Evolutionary conservation across 2,113 vertebrate species (phyloP).

Genomic region (Acanthisitta chloris): DNA sequence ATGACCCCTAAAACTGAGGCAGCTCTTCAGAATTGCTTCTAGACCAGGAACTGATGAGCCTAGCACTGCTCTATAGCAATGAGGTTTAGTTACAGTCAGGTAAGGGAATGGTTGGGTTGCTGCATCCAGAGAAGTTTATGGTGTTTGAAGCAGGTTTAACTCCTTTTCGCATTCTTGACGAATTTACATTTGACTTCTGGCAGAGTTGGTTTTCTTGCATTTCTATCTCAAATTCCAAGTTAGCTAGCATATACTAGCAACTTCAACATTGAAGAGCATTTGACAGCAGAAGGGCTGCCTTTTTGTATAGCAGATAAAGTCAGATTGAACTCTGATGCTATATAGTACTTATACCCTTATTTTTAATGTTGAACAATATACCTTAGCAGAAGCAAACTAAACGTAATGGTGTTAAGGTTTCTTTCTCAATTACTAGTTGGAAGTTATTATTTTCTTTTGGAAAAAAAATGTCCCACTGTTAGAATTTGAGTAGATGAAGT

Average conservation of each 20-base stretch:
- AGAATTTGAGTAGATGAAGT: conserved; percentile 46
- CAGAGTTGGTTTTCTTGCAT: conserved; percentile 28
- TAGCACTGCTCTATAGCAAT: not conserved
- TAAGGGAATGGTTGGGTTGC: conserved; percentile 14
- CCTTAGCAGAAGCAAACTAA: conserved; percentile 58
- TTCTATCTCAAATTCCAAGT: conserved; percentile 38
- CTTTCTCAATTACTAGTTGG: conserved; percentile 22
- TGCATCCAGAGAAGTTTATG: conserved; percentile 16
- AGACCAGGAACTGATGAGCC: conserved; percentile 11
- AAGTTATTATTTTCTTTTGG: conserved; percentile 26
- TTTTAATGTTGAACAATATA: conserved; percentile 61
- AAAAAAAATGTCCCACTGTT: conserved; percentile 38
- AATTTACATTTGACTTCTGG: conserved; percentile 35
- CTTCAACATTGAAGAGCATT: conserved; percentile 35
- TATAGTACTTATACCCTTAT: conserved; percentile 39
- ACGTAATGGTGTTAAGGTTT: conserved; percentile 43
- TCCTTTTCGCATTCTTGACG: conserved; percentile 38
- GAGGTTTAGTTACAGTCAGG: conserved; percentile 30
- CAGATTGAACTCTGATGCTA: conserved; percentile 42
- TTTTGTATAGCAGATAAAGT: conserved; percentile 50
- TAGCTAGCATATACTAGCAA: not conserved
- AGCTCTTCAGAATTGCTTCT: conserved; percentile 42
- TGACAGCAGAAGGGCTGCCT: conserved; percentile 45
- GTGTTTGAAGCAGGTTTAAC: conserved; percentile 43
- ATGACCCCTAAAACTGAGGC: conserved; percentile 8